These are phyloP conservation scores for Lapara coniferarum DNA, from an alignment of 2,888 invertebrate genomes.

Conservation along the genomic window DNA sequence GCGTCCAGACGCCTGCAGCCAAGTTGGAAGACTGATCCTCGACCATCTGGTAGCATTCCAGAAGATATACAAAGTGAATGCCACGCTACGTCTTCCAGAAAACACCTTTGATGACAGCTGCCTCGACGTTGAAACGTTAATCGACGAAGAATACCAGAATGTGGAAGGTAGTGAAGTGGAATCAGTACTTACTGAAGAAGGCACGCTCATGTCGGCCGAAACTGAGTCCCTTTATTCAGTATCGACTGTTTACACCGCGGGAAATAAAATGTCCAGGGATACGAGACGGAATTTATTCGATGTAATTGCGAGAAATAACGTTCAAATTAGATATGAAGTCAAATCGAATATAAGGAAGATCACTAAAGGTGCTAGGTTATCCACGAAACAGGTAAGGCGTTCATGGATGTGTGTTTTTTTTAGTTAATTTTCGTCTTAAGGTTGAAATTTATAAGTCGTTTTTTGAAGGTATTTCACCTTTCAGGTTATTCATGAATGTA, in stretches of 20 bases:
- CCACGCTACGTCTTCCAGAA: constrained; percentile 59
- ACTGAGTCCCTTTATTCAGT: constrained; percentile 73
- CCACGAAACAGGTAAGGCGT: constrained; percentile 72
- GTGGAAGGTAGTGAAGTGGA: constrained; percentile 73
- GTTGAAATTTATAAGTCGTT: no score
- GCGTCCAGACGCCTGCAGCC: constrained; percentile 83
- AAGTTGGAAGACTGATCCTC: constrained; percentile 81
- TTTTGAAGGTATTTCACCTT: no score
- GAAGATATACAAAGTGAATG: constrained; percentile 73
- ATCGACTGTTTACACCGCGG: constrained; percentile 69
- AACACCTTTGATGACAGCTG: constrained; percentile 65
- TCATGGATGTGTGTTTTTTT: not conserved
- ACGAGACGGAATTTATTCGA: constrained; percentile 75
- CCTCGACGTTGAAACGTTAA: constrained; percentile 70
- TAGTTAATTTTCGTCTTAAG: no score
- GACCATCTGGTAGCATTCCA: constrained; percentile 81
- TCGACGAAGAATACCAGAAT: constrained; percentile 78
- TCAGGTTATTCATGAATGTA: no score
- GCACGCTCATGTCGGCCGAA: constrained; percentile 69
- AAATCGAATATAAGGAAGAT: constrained; percentile 74
- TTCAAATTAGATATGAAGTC: constrained; percentile 69
- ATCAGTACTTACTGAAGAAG: constrained; percentile 71
- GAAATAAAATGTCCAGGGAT: constrained; percentile 66
- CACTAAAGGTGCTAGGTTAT: constrained; percentile 76
- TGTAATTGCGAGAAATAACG: constrained; percentile 69